These are phyloP conservation scores for Nomada fabriciana DNA, from an alignment of 2,888 invertebrate species.

Conservation along the genomic window DNA sequence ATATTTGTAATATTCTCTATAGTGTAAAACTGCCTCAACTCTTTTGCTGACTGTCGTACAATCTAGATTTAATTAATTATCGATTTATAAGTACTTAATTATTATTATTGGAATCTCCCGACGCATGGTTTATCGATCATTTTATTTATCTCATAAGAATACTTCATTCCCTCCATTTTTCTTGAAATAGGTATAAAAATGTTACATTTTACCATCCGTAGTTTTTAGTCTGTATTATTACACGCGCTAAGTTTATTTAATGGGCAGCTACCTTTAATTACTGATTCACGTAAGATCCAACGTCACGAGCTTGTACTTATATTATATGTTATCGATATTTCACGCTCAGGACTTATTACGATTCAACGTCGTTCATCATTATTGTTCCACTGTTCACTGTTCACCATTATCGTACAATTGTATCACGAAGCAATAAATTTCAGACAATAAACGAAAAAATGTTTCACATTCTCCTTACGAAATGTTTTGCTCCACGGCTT, in stretches of 20 bases:
- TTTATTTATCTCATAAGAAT: too few species aligned
- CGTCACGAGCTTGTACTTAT: constrained; percentile 19
- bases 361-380: constrained; percentile 20
- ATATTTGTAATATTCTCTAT: constrained; percentile 46
- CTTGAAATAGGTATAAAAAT: background rate
- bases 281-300: constrained; percentile 2
- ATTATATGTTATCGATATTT: constrained; percentile 5
- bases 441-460: constrained; percentile 73
- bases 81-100: constrained; percentile 37
- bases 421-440: constrained; percentile 64
- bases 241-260: constrained; percentile 26
- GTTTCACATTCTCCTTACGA: constrained; percentile 9
- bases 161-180: too few species aligned
- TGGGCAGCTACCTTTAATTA: constrained; percentile 40
- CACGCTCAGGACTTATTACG: constrained; percentile 21
- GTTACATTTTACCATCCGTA: too few species aligned
- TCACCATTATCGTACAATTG: constrained; percentile 61
- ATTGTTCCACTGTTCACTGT: constrained; percentile 36
- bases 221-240: background rate
- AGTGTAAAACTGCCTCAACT: constrained; percentile 59
- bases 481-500: background rate
- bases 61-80: constrained; percentile 57
- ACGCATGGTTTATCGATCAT: constrained; percentile 13
- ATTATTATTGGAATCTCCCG: constrained; percentile 35
- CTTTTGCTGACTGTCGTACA: constrained; percentile 61